Percentiles rank a stretch among this genome's conserved stretches.
phyloP scores from a whole-genome alignment of 2,888 invertebrate genomes.

The Bugulina stolonifera region DNA sequence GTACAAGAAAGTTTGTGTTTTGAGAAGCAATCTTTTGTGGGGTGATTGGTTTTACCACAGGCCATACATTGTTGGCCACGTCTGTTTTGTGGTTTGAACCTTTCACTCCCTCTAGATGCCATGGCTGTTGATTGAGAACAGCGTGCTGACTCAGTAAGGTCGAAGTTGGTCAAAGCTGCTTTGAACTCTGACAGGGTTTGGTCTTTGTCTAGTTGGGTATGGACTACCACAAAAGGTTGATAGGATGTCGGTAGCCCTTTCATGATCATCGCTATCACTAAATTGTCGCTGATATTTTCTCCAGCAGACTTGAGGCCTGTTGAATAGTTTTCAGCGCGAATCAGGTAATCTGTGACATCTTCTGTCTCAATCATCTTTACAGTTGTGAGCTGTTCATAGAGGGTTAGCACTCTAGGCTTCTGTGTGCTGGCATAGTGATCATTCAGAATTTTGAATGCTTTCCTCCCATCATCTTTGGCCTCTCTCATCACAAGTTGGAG shows the following conservation, averaged over 20 bases:
- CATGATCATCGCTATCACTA: slow-evolving; percentile 31
- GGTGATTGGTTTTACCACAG: background rate
- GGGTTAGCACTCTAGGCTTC: background rate
- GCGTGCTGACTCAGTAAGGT: slow-evolving; percentile 28
- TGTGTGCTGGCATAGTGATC: slow-evolving; percentile 26
- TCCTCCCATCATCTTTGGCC: slow-evolving; percentile 32
- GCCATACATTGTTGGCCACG: too few species aligned
- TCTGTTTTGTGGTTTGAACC: background rate
- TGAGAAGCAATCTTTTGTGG: background rate
- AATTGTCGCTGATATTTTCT: slow-evolving; percentile 30
- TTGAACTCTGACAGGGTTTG: slow-evolving; percentile 30
- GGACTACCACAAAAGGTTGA: slow-evolving; percentile 29
- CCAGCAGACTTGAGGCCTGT: slow-evolving; percentile 28
- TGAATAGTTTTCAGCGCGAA: background rate
- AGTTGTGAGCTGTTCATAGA: slow-evolving; percentile 9
- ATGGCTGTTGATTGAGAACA: background rate
- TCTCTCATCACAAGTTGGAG: slow-evolving; percentile 32
- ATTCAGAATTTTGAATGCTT: slow-evolving; percentile 31
- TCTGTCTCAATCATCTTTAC: background rate
- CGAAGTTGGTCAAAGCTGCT: slow-evolving; percentile 29
- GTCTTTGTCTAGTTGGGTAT: slow-evolving; percentile 28
- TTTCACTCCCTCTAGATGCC: too few species aligned
- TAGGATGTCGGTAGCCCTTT: slow-evolving; percentile 31
- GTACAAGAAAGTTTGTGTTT: too few species aligned
- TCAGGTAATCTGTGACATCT: background rate